A percentile compares a stretch with the other conserved stretches of the same genome.
Evolutionary conservation across 2,797 vertebrate genomes (phyloP).

Genomic region (Anolis apletophallus): DNA sequence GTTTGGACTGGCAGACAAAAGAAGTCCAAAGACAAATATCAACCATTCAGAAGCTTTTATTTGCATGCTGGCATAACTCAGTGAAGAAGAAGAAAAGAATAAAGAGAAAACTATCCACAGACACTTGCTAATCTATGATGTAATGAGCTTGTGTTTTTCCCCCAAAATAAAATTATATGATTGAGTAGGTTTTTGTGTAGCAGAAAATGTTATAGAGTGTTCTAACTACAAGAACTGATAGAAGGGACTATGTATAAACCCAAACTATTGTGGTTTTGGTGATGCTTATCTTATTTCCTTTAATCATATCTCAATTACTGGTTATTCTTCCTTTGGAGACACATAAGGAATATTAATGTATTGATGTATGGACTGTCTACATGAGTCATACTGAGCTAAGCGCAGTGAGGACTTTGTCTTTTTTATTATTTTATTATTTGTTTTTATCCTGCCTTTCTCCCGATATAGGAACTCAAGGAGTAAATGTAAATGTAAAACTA

Average conservation of each 20-base stretch:
- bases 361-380: conserved; percentile 28
- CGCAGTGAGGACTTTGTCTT: not conserved
- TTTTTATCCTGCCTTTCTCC: no score
- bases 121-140: conserved; percentile 18
- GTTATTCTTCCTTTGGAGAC: conserved; percentile 59
- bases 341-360: conserved; percentile 54
- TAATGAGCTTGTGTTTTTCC: not conserved
- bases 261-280: conserved; percentile 31
- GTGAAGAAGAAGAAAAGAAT: not conserved
- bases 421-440: no score
- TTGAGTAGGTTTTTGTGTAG: conserved; percentile 22
- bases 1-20: not conserved
- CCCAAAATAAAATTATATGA: not conserved
- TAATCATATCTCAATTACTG: conserved; percentile 61
- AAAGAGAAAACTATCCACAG: not conserved
- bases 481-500: no score
- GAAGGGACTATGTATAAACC: conserved; percentile 53
- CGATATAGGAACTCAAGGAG: no score
- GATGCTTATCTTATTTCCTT: conserved; percentile 50
- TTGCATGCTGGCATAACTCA: conserved; percentile 13
- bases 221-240: conserved; percentile 29
- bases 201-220: conserved; percentile 69
- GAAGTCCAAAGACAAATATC: conserved; percentile 30
- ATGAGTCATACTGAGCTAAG: no score
- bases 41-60: conserved; percentile 14